Percentiles rank a stretch among this genome's conserved stretches.
Conservation (phyloP, 1,140 invertebrate genomes). For the Drosophila repleta region DNA sequence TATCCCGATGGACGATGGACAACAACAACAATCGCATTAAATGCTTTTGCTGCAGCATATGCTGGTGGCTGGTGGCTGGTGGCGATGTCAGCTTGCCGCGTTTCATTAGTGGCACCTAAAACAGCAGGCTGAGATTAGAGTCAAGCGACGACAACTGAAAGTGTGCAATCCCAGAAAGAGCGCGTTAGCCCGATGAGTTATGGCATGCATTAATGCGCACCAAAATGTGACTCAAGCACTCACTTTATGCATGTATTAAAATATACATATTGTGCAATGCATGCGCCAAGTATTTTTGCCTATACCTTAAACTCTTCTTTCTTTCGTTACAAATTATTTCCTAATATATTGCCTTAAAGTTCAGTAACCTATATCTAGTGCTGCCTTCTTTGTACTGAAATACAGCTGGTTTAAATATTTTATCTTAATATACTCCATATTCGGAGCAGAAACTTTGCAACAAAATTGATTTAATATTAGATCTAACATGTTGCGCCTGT, state of each 20-base stretch:
- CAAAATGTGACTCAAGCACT: constrained; percentile 36
- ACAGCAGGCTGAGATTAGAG: constrained; percentile 69
- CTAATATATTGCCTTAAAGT: too few relatives aligned
- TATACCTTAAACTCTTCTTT: background rate
- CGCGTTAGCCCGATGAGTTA: constrained; percentile 61
- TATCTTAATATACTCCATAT: constrained; percentile 14
- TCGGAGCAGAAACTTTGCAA: constrained; percentile 1
- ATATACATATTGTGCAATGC: background rate
- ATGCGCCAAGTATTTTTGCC: background rate
- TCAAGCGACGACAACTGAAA: constrained; percentile 35
- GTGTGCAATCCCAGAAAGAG: constrained; percentile 3
- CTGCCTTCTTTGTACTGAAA: too few relatives aligned
- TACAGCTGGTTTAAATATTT: too few relatives aligned
- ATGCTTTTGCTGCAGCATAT: constrained; percentile 34
- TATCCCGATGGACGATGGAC: constrained; percentile 28
- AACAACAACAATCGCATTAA: constrained; percentile 26
- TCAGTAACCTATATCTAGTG: too few relatives aligned
- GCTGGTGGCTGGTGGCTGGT: constrained; percentile 32
- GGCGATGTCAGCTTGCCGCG: constrained; percentile 52
- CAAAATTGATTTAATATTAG: constrained; percentile 69
- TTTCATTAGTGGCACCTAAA: constrained; percentile 75
- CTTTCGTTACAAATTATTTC: too few relatives aligned
- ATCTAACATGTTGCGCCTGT: constrained; percentile 76
- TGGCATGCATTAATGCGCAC: constrained; percentile 65
- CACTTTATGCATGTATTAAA: constrained; percentile 1